Evolutionary conservation across 2,113 vertebrate genomes (phyloP).

Genomic region (Mesitornis unicolor): DNA sequence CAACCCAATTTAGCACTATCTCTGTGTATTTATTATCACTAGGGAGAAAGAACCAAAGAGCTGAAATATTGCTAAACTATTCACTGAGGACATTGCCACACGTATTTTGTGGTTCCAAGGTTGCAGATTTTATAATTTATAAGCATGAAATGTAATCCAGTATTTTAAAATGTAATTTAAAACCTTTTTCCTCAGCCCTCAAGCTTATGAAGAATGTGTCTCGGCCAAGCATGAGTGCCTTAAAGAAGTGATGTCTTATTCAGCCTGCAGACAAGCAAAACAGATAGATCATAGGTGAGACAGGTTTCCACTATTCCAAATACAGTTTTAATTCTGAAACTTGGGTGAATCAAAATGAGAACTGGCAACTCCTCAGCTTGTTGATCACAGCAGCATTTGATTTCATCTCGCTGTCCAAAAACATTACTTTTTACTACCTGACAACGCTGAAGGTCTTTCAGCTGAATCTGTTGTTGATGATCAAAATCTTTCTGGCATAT

Average conservation of each 20-base stretch:
- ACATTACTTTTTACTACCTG: not conserved
- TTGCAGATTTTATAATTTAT: not conserved
- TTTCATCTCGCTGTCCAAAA: not conserved
- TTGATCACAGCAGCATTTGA: not conserved
- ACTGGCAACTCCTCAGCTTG: not conserved
- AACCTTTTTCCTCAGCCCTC: not conserved
- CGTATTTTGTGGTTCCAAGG: not conserved
- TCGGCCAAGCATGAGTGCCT: not conserved
- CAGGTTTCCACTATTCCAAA: not conserved
- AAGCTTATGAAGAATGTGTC: not conserved
- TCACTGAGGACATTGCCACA: not conserved
- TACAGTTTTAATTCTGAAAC: not conserved
- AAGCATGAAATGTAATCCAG: not conserved
- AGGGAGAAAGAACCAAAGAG: not conserved
- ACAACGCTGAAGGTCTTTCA: not conserved
- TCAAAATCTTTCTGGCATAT: not conserved
- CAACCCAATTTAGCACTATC: not conserved
- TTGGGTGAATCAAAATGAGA: not conserved
- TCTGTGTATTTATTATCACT: not conserved
- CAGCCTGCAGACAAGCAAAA: not conserved
- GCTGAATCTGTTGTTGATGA: not conserved
- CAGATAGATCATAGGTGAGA: not conserved
- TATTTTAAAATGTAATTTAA: not conserved
- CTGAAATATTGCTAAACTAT: not conserved
- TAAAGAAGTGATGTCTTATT: not conserved